Evolutionary conservation across 2,113 vertebrate species (phyloP).

Genomic region (Gymnobelideus leadbeateri): DNA sequence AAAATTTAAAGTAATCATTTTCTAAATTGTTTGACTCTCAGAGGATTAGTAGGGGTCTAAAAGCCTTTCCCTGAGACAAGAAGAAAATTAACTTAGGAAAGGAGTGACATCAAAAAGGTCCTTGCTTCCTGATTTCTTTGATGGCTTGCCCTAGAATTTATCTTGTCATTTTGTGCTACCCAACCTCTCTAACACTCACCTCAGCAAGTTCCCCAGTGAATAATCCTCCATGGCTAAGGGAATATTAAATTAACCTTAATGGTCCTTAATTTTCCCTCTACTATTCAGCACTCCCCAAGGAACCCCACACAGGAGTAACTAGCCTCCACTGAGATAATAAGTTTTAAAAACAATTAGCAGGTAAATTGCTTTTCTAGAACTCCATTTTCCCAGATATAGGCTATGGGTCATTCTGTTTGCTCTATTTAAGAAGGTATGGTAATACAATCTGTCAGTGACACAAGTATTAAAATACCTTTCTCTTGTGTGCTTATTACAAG

Average conservation of each 20-base stretch:
- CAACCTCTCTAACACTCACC: not conserved
- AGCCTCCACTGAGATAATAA: not conserved
- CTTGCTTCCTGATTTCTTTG: not conserved
- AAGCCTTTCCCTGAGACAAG: not conserved
- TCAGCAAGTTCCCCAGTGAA: not conserved
- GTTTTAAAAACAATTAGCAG: slow-evolving; percentile 7
- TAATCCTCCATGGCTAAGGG: slow-evolving; percentile 5
- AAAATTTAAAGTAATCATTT: slow-evolving; percentile 44
- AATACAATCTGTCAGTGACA: not conserved
- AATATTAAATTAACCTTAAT: slow-evolving; percentile 34
- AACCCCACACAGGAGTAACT: not conserved
- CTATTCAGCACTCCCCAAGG: not conserved
- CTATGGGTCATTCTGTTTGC: not conserved
- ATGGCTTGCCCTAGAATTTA: not conserved
- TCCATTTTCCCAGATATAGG: not conserved
- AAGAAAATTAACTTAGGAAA: not conserved
- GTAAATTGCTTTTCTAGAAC: not conserved
- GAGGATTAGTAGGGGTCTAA: not conserved
- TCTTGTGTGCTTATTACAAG: not conserved
- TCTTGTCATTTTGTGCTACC: not conserved
- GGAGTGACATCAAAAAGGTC: not conserved
- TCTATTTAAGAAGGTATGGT: not conserved
- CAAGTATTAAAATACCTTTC: not conserved
- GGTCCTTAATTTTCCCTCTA: slow-evolving; percentile 7
- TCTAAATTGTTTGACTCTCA: slow-evolving; percentile 9